Conservation (phyloP, 1,140 invertebrate genomes). For the Sarcophaga bullata region DNA sequence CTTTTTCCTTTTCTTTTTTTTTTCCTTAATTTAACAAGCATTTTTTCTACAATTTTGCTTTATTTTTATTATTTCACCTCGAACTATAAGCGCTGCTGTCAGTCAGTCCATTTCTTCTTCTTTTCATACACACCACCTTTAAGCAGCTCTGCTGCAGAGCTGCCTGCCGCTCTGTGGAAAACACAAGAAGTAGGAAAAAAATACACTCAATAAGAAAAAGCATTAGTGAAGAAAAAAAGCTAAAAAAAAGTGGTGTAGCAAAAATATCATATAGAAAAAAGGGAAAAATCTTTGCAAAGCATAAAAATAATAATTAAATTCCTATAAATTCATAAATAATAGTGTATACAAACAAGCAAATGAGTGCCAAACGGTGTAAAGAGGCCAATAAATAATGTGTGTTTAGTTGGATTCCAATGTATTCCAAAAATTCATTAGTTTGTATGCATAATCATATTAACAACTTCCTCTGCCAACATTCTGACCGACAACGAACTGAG, state of each 20-base stretch:
- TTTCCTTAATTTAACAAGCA: constrained; percentile 23
- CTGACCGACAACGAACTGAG: too few species aligned
- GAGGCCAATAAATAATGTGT: too few species aligned
- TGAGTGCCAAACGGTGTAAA: too few species aligned
- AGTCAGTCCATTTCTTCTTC: constrained; percentile 31
- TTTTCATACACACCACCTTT: constrained; percentile 33
- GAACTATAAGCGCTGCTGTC: constrained; percentile 26
- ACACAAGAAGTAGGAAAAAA: constrained; percentile 10
- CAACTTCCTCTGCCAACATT: background rate
- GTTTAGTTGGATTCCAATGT: too few species aligned
- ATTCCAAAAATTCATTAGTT: too few species aligned
- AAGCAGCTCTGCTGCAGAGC: constrained; percentile 32
- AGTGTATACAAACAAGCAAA: background rate
- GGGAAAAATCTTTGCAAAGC: background rate
- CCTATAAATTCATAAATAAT: background rate
- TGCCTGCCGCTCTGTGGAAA: constrained; percentile 26
- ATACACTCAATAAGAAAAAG: constrained; percentile 30
- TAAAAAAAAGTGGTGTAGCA: background rate
- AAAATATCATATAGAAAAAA: background rate
- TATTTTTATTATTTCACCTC: constrained; percentile 37
- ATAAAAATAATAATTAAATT: background rate
- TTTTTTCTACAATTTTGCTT: constrained; percentile 34
- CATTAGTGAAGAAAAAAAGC: background rate
- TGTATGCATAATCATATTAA: constrained; percentile 20
- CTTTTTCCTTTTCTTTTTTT: background rate